Base-by-base conservation (phyloP, 2,888 invertebrate genomes). In the Nomada fucata region DNA sequence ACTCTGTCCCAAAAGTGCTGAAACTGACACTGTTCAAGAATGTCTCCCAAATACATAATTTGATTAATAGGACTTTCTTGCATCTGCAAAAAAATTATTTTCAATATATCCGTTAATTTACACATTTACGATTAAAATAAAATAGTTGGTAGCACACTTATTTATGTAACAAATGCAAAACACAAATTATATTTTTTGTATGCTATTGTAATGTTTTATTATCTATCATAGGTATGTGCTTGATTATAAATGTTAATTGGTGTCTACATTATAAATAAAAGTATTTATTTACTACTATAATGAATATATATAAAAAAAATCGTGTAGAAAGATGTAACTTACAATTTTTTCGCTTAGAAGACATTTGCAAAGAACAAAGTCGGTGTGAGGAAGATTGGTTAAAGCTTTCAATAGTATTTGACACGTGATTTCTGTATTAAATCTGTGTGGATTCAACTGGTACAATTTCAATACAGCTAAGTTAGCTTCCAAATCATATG, bases 311-410 rank as follows among this genome's bases (percentile, higher is more conserved):
- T 47, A 13, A 15, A 50, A 18, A 10, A 36, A 2, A n/a, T n/a
- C n/a, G 36, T 13, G 42, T 26, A 67, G 42, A 18, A 29, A 57
- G 47, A 55, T 60, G 68, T 18, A 65, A 91, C 93, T 92, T 91
- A 96, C 96, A 92, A 95, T 95, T 89, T 95, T 95, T 78, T 98
- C 97, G 86, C 97, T 97, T 79, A 99, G 95, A 75, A 99, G 95
- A 94, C 99, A 99, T 94, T 99, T 99, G 95, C 99, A 99, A 86
- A 99, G 95, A 64, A 98, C 98, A 92, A 99, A 99, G 94, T 99
- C 99, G 11, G 99, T 98, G 92, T 99, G 98, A 0, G 99, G 99
- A 89, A 99, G 96, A 94, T 99, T 99, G 13, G 99, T 99, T 59
- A 99, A 94, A 2, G 99, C 98, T 94, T 99, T 99, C 88, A 99